Evolutionary conservation across 2,113 vertebrate species (phyloP), one percentile per base, ranked within the genome.

Genomic region (Pachycephala philippinensis): DNA sequence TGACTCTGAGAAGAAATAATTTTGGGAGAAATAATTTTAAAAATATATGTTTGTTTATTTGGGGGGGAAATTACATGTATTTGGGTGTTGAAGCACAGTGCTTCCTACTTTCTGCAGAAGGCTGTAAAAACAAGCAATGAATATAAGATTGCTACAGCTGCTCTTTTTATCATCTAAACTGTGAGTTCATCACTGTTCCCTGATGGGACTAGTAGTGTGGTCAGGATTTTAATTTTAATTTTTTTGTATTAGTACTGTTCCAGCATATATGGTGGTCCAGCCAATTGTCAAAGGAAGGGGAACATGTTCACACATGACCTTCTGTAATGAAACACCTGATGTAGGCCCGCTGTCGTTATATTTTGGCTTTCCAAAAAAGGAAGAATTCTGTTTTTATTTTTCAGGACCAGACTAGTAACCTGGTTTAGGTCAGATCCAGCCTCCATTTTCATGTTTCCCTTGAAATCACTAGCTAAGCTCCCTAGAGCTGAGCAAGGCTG

Each of bases 91-190:
- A 85, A 84, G 79, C 37, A 56, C 79, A 94, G 74, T 60, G 90
- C 33, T 85, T 95, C 50, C 78, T 77, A 37, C 83, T 88, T 94
- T 84, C 86, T 85, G 83, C 72, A 84, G 74, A 92, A 88, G n/a
- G 57, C 72, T 92, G 78, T 93, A 97, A 97, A 92, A 69, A 82
- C 9, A 13, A 95, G 84, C 80, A 79, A 90, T 95, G 88, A 95
- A 94, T 89, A 71, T 89, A 84, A 94, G 84, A 96, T 89, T 87
- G 57, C 86, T 39, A 91, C 90, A 97, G 96, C 92, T 97, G 96
- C 82, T 96, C 87, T 90, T 97, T 96, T 96, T 96, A 95, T 93
- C 88, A 88, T 89, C 89, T 69, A 78, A 33, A 30, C 79, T 21
- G 11, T 79, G 84, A 93, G 84, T 95, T 95, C 79, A 93, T 96